A percentile compares a stretch with the other conserved stretches of the same genome.
Conservation (phyloP, 2,888 invertebrate species). For the Tigriopus californicus region DNA sequence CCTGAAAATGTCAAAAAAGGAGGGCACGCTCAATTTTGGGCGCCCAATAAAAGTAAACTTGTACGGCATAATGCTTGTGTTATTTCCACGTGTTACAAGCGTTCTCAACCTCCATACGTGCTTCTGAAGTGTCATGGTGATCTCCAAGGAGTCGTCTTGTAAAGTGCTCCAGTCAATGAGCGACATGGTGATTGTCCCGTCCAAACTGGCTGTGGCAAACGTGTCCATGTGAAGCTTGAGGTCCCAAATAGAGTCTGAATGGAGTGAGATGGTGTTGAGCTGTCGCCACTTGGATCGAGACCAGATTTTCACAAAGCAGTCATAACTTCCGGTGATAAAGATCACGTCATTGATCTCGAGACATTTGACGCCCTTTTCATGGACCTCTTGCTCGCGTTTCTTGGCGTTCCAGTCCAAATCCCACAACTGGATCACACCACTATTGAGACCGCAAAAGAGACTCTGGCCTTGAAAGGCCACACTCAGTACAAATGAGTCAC, state of each 20-base stretch:
- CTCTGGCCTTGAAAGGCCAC: neutral
- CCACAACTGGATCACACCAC: conserved; percentile 3
- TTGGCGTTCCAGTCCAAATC: neutral
- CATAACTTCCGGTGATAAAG: conserved; percentile 19
- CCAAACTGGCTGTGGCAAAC: conserved; percentile 7
- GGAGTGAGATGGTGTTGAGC: neutral
- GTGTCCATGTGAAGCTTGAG: neutral
- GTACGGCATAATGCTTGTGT: too few species aligned
- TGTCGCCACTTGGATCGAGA: neutral
- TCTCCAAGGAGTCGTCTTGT: too few species aligned
- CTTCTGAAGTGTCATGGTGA: too few species aligned
- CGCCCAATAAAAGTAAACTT: too few species aligned
- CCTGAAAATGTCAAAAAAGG: neutral
- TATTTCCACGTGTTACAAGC: too few species aligned
- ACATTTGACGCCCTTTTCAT: conserved; percentile 13
- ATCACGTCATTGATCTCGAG: conserved; percentile 13
- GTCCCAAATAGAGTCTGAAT: conserved; percentile 9
- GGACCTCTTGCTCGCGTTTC: neutral
- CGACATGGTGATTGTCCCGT: conserved; percentile 6
- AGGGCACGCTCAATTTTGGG: too few species aligned
- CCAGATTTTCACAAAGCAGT: conserved; percentile 18
- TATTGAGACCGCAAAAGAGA: conserved; percentile 1
- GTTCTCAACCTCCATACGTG: neutral
- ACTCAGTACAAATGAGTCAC: conserved; percentile 9
- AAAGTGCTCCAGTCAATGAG: neutral